A percentile compares a stretch with the other conserved stretches of the same genome.
These are phyloP conservation scores for Haliclystus octoradiatus DNA, from an alignment of 30 jellyfish, hydroid and myxozoan genomes.

Conservation along the genomic window DNA sequence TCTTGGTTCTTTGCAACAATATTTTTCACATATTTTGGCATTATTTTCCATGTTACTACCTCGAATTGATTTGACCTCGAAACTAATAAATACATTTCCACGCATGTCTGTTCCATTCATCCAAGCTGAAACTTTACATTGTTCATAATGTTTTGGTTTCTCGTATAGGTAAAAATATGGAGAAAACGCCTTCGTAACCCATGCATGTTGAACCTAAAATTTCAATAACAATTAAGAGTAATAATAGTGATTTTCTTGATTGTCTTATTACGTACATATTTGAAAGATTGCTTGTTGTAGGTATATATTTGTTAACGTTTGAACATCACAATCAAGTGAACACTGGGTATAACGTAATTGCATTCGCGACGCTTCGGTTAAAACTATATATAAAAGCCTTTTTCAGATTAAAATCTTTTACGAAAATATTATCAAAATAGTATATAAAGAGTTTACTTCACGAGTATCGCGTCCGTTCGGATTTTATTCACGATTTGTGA, in stretches of 20 bases:
- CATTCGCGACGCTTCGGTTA: no score
- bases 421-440: no score
- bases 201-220: slow-evolving; percentile 92
- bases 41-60: slow-evolving; percentile 96
- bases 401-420: no score
- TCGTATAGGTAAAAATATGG: slow-evolving; percentile 94
- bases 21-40: slow-evolving; percentile 93
- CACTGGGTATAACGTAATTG: neutral
- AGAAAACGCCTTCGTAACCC: slow-evolving; percentile 94
- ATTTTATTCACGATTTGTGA: no score
- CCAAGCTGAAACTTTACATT: slow-evolving; percentile 94
- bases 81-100: slow-evolving; percentile 91
- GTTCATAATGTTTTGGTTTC: slow-evolving; percentile 91
- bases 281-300: no score
- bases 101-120: slow-evolving; percentile 91
- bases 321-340: neutral
- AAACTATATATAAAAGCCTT: no score
- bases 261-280: no score
- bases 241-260: no score
- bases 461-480: no score
- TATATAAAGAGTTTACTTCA: no score
- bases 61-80: slow-evolving; percentile 89
- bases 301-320: no score
- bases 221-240: no score
- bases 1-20: slow-evolving; percentile 95